These are phyloP conservation scores for Ferrisia virgata DNA, from an alignment of 2,888 invertebrate genomes.

Conservation along the genomic window DNA sequence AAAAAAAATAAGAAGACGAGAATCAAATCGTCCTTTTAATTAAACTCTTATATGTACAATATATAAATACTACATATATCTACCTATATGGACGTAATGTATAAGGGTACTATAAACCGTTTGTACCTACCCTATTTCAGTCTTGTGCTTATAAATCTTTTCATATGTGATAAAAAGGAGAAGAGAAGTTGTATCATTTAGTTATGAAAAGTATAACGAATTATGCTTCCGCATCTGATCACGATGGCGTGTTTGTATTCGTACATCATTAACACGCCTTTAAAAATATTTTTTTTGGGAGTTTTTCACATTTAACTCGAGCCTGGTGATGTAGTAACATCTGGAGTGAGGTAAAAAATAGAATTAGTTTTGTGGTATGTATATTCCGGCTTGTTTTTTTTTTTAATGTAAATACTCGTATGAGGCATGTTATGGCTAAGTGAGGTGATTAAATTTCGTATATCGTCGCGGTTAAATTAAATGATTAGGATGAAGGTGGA, in stretches of 20 bases:
- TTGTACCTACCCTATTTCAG: too few species aligned
- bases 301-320: not conserved
- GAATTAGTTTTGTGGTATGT: not conserved
- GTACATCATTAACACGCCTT: conserved; percentile 25
- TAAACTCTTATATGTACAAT: not conserved
- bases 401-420: not conserved
- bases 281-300: conserved; percentile 14
- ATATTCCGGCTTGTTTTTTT: not conserved
- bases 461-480: too few species aligned
- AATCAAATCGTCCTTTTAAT: not conserved
- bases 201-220: conserved; percentile 21
- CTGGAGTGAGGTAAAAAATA: conserved; percentile 2
- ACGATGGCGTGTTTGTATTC: not conserved
- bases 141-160: not conserved
- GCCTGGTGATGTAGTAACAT: not conserved
- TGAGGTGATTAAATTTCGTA: not conserved
- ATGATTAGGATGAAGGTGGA: too few species aligned
- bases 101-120: too few species aligned
- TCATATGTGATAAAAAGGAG: not conserved
- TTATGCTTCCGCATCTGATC: not conserved
- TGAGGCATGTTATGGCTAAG: not conserved
- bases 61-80: too few species aligned
- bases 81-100: too few species aligned
- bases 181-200: not conserved
- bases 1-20: not conserved